Evolutionary conservation across 2,888 invertebrate genomes (phyloP), one percentile per base, ranked within the genome.

Genomic region (Parnassius apollo): DNA sequence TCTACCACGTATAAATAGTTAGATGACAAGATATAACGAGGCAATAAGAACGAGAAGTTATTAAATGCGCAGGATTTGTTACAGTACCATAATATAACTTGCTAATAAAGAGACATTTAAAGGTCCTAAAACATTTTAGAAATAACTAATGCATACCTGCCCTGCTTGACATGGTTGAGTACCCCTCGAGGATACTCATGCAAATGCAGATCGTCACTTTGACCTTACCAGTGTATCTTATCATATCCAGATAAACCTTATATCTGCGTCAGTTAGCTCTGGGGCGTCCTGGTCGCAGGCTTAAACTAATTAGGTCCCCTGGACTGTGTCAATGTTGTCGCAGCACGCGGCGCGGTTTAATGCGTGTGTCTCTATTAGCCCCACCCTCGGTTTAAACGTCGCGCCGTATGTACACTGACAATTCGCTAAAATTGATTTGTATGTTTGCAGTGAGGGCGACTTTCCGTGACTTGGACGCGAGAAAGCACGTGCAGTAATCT

Each of bases 271-370:
- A 51, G 13, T 69, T 70, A 81, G 80, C 83, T 82, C 81, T 77
- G 71, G 81, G 80, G 78, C 73, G 78, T 78, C 76, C 73, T 76
- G 77, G 80, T 86, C 85, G 71, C 83, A 79, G 79, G 82, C 85
- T 85, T 88, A 90, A 91, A 89, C 91, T 91, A 91, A 91, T 91
- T 91, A 91, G 88, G 82, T 76, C 83, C 89, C 89, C 88, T 81
- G 78, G 77, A 80, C 82, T 83, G 78, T 84, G 88, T 88, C 88
- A 88, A 88, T 87, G 86, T 88, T 88, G 86, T 83, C 86, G 68
- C 78, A 80, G 84, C 89, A 87, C 85, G 88, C 77, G 88, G 85
- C 85, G 71, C 82, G 79, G 81, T 90, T 90, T 89, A 91, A 91
- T 89, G 86, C 88, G 83, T 85, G 88, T 87, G 91, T 90, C 91